phyloP scores from a whole-genome alignment of 2,113 vertebrate species.

The Oreochromis tanganicae region DNA sequence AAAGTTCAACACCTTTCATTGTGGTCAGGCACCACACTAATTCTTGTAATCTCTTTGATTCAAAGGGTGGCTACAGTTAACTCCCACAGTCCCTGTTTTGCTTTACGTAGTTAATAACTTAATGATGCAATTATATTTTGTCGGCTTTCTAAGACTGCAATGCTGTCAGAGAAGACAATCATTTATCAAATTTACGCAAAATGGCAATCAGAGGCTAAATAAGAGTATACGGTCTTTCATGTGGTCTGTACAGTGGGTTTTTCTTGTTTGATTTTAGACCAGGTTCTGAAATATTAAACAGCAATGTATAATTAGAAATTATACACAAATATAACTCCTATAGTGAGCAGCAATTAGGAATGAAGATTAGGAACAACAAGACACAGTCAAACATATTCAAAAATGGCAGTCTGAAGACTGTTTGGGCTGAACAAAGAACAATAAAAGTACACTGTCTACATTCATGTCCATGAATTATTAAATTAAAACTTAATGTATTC shows the following conservation, averaged over 20 bases:
- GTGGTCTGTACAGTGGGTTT: not conserved
- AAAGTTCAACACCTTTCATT: not conserved
- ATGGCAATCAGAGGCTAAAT: not conserved
- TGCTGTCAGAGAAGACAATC: not conserved
- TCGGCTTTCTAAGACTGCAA: not conserved
- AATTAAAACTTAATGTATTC: slow-evolving; percentile 55
- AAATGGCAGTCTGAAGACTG: not conserved
- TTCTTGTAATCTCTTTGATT: not conserved
- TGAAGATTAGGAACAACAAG: not conserved
- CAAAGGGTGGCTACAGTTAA: not conserved
- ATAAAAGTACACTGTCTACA: slow-evolving; percentile 30
- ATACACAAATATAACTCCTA: not conserved
- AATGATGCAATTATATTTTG: not conserved
- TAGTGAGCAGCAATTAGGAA: not conserved
- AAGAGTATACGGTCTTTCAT: not conserved
- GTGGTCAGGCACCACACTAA: not conserved
- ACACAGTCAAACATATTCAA: not conserved
- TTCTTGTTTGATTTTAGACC: not conserved
- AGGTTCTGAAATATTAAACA: not conserved
- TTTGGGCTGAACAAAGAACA: slow-evolving; percentile 33
- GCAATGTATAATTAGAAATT: not conserved
- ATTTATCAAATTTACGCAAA: not conserved
- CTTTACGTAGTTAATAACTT: not conserved
- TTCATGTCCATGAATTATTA: slow-evolving; percentile 60
- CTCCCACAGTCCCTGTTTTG: not conserved